Percentiles rank a stretch among this genome's conserved stretches.
Evolutionary conservation across 1,140 invertebrate species (phyloP).

Genomic region (Acromyrmex echinatior): DNA sequence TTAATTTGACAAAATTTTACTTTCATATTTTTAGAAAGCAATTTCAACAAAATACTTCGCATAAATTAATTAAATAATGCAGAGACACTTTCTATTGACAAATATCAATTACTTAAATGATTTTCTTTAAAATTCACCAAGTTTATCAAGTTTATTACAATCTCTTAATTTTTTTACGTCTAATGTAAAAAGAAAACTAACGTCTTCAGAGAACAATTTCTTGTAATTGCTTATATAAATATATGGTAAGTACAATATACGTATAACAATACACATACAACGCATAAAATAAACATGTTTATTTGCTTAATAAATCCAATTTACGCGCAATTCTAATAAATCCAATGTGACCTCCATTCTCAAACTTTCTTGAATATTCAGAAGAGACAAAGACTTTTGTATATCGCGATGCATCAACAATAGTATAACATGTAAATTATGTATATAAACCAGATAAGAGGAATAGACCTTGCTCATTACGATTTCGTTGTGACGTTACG

Average conservation of each 20-base stretch:
- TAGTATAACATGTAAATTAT: background rate
- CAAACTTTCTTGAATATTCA: background rate
- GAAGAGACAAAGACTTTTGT: background rate
- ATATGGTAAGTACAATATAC: too few relatives aligned
- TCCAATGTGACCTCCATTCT: background rate
- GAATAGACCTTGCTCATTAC: background rate
- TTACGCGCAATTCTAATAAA: background rate
- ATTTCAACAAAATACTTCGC: background rate
- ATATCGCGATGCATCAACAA: background rate
- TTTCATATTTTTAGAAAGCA: background rate
- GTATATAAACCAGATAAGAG: background rate
- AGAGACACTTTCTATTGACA: background rate
- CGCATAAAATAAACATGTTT: background rate
- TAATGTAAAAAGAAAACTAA: background rate
- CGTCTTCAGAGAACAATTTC: background rate
- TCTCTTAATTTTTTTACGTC: background rate
- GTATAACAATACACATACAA: background rate
- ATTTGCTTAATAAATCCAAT: constrained; percentile 7
- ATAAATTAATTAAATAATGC: background rate
- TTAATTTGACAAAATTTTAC: background rate
- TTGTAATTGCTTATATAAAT: background rate
- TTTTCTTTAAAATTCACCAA: background rate
- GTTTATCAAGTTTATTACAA: background rate
- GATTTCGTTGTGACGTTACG: background rate
- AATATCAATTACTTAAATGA: background rate